These are phyloP conservation scores for Drosophila meridionalis DNA, from an alignment of 2,888 invertebrate species.

Conservation along the genomic window DNA sequence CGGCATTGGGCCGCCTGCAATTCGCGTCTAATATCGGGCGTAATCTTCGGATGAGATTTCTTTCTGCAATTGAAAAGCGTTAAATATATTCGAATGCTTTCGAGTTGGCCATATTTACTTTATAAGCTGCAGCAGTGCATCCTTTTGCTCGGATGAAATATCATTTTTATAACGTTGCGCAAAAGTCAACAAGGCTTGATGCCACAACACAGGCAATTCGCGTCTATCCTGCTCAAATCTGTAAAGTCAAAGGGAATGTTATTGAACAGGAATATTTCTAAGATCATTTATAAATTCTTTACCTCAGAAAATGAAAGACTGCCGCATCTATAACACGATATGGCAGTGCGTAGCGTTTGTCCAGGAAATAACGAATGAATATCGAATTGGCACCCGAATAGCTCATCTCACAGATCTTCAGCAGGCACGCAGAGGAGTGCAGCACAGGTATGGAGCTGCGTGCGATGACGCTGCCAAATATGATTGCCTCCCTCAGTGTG, in stretches of 20 bases:
- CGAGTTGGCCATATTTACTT: constrained; percentile 61
- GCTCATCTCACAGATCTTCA: constrained; percentile 98
- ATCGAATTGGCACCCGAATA: constrained; percentile 98
- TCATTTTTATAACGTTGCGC: constrained; percentile 98
- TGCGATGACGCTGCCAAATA: constrained; percentile 95
- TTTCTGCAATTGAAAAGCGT: constrained; percentile 68
- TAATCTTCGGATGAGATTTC: constrained; percentile 86
- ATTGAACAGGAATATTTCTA: background rate
- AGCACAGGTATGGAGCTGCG: constrained; percentile 96
- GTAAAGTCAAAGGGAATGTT: constrained; percentile 8
- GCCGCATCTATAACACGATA: constrained; percentile 97
- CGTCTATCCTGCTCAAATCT: constrained; percentile 94
- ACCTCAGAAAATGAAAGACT: constrained; percentile 97
- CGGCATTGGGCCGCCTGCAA: constrained; percentile 93
- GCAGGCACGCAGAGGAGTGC: constrained; percentile 97
- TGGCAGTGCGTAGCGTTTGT: constrained; percentile 99
- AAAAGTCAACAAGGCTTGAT: constrained; percentile 97
- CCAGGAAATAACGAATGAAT: constrained; percentile 96
- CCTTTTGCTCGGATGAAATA: constrained; percentile 96
- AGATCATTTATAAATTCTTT: constrained; percentile 35
- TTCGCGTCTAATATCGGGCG: constrained; percentile 93
- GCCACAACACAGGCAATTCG: constrained; percentile 97
- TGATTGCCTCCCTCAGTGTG: constrained; percentile 97
- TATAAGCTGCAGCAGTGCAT: constrained; percentile 92
- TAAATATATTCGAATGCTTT: constrained; percentile 14